These are phyloP conservation scores for Leptopilina clavipes DNA, from an alignment of 1,140 invertebrate species.

Conservation along the genomic window DNA sequence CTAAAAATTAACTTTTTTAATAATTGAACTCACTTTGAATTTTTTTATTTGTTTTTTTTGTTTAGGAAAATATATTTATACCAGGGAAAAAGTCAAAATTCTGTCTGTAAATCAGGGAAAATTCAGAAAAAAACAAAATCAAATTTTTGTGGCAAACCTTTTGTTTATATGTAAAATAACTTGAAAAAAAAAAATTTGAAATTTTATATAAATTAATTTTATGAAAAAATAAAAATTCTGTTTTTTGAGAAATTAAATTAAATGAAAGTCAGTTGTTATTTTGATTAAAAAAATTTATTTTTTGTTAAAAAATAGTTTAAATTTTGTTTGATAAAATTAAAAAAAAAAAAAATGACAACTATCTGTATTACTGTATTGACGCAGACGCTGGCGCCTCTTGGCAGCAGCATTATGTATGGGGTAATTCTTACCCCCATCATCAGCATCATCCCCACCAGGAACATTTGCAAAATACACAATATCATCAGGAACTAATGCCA, in stretches of 20 bases:
- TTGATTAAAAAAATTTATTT: background rate
- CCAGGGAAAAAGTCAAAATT: too few relatives aligned
- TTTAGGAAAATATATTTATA: too few relatives aligned
- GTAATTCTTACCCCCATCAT: conserved; percentile 45
- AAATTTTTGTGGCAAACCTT: too few relatives aligned
- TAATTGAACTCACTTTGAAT: too few relatives aligned
- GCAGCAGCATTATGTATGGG: conserved; percentile 68
- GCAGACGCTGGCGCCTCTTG: conserved; percentile 61
- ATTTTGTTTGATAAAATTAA: background rate
- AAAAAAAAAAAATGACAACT: background rate
- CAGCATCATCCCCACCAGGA: conserved; percentile 42
- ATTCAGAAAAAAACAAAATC: too few relatives aligned
- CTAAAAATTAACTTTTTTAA: too few relatives aligned
- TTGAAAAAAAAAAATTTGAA: too few relatives aligned
- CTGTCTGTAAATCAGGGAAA: too few relatives aligned
- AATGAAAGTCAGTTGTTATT: background rate
- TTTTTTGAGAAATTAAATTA: background rate
- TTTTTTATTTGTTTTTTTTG: too few relatives aligned
- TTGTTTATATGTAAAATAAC: too few relatives aligned
- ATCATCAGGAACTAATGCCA: conserved; percentile 50
- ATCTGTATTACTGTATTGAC: conserved; percentile 12
- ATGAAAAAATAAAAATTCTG: too few relatives aligned
- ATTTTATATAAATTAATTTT: too few relatives aligned
- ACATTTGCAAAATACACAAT: conserved; percentile 51
- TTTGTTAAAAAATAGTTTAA: background rate